These are phyloP conservation scores for Petaurus breviceps DNA, from an alignment of 2,113 vertebrate genomes.

Conservation along the genomic window DNA sequence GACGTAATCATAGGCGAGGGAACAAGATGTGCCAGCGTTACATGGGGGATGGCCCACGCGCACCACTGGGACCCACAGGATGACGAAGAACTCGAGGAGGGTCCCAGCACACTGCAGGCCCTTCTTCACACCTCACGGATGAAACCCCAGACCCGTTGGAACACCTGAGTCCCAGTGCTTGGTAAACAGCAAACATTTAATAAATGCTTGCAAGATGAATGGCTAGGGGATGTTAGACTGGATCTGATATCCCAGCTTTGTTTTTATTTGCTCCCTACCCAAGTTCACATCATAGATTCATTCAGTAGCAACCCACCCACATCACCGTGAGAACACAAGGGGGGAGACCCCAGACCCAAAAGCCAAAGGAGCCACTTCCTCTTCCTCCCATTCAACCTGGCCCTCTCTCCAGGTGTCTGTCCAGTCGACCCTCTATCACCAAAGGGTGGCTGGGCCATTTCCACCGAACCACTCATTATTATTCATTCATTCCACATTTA, in stretches of 20 bases:
- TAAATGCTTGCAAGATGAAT: not conserved
- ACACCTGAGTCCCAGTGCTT: not conserved
- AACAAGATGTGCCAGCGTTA: not conserved
- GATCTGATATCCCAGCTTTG: not conserved
- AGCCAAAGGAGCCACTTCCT: not conserved
- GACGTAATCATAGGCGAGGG: not conserved
- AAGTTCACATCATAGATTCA: not conserved
- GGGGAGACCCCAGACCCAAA: not conserved
- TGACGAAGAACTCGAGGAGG: not conserved
- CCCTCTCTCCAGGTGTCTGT: not conserved
- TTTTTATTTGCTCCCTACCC: not conserved
- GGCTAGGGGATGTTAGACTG: not conserved
- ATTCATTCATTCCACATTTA: not conserved
- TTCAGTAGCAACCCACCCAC: not conserved
- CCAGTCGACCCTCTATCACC: not conserved
- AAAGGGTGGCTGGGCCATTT: not conserved
- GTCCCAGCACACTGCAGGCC: not conserved
- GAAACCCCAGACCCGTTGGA: not conserved
- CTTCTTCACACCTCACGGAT: not conserved
- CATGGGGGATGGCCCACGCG: not conserved
- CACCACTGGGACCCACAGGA: not conserved
- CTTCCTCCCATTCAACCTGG: not conserved
- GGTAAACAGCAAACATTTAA: not conserved
- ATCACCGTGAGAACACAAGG: not conserved
- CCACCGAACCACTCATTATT: not conserved